A percentile compares a stretch with the other conserved stretches of the same genome.
Evolutionary conservation across 1,140 invertebrate species (phyloP).

Genomic region (Scaptomyza graminum): DNA sequence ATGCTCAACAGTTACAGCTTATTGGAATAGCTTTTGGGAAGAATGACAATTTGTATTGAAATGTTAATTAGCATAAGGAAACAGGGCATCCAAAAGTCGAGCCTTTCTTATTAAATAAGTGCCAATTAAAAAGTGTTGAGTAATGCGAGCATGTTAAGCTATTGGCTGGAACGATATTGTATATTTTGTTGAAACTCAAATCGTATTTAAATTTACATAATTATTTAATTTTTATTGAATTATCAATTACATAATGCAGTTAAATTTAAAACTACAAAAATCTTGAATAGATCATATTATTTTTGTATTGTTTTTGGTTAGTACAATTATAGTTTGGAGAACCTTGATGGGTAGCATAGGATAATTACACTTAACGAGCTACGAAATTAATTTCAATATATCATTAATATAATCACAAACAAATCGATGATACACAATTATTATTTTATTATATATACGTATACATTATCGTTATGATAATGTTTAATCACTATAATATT

Average conservation of each 20-base stretch:
- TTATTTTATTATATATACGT: slow-evolving; percentile 11
- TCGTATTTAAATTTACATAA: slow-evolving; percentile 15
- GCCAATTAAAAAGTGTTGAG: neutral
- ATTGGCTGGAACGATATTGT: neutral
- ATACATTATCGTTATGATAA: slow-evolving; percentile 38
- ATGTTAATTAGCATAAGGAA: no score
- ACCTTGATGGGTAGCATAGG: slow-evolving; percentile 17
- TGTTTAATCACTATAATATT: slow-evolving; percentile 53
- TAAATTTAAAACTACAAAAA: slow-evolving; percentile 37
- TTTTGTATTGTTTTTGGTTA: slow-evolving; percentile 26
- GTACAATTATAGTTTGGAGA: slow-evolving; percentile 32
- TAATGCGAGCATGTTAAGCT: neutral
- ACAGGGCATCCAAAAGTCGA: slow-evolving; percentile 6
- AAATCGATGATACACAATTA: slow-evolving; percentile 57
- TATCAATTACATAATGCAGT: slow-evolving; percentile 40
- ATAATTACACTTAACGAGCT: slow-evolving; percentile 54
- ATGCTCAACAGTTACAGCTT: neutral
- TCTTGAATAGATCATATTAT: slow-evolving; percentile 18
- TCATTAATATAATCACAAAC: slow-evolving; percentile 67
- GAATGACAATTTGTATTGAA: no score
- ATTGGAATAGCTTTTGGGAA: no score
- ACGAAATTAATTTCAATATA: slow-evolving; percentile 50
- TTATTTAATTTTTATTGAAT: slow-evolving; percentile 29
- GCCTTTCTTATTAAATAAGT: neutral
- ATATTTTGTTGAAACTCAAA: neutral